phyloP scores from a whole-genome alignment of 2,888 invertebrate species.

The Drosophila atroscutellata region DNA sequence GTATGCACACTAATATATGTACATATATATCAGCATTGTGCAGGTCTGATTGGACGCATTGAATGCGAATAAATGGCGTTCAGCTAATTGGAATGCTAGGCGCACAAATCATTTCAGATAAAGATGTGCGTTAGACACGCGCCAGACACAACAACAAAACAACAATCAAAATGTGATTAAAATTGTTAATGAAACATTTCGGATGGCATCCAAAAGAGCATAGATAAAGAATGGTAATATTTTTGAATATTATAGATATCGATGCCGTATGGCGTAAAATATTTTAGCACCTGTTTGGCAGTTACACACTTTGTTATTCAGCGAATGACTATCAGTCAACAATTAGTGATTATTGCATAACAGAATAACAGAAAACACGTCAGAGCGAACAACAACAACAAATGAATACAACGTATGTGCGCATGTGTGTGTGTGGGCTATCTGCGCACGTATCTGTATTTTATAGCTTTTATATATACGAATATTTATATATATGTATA shows the following conservation, averaged over 20 bases:
- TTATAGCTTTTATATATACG: slow-evolving; percentile 50
- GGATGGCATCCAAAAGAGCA: slow-evolving; percentile 1
- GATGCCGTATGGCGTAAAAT: neutral
- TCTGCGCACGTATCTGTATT: slow-evolving; percentile 47
- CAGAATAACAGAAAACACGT: slow-evolving; percentile 41
- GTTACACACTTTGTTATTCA: slow-evolving; percentile 28
- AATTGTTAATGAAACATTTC: slow-evolving; percentile 23
- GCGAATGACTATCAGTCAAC: slow-evolving; percentile 33
- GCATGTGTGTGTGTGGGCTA: slow-evolving; percentile 16
- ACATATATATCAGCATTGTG: slow-evolving; percentile 29
- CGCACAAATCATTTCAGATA: slow-evolving; percentile 21
- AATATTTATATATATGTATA: slow-evolving; percentile 35
- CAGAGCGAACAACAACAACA: slow-evolving; percentile 45
- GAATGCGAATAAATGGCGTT: slow-evolving; percentile 68
- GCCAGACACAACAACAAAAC: slow-evolving; percentile 25
- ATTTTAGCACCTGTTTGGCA: slow-evolving; percentile 46
- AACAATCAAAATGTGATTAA: slow-evolving; percentile 26
- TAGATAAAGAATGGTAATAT: slow-evolving; percentile 20
- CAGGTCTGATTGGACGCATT: slow-evolving; percentile 61
- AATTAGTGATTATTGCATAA: slow-evolving; percentile 60
- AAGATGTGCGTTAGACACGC: slow-evolving; percentile 33
- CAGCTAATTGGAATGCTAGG: slow-evolving; percentile 37
- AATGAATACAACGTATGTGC: slow-evolving; percentile 33
- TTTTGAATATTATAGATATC: slow-evolving; percentile 2
- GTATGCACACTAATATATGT: neutral